Conservation (phyloP, 2,797 vertebrate species). For the Scolopax bukidnonensis region DNA sequence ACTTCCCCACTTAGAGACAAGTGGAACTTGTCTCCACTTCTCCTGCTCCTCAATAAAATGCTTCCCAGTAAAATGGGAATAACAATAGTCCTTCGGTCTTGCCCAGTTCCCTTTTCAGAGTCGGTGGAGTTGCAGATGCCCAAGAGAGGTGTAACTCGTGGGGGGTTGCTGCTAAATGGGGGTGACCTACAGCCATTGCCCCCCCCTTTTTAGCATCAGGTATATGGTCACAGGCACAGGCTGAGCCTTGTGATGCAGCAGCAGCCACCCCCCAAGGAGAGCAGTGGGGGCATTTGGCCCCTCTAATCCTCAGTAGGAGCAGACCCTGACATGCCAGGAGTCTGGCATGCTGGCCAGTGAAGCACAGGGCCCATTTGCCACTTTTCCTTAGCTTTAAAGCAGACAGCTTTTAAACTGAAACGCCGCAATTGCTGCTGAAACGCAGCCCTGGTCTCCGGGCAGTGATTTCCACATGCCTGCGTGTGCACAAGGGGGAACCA, state of each 20-base stretch:
- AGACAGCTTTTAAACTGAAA: neutral
- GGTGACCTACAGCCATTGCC: neutral
- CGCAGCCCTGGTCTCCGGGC: neutral
- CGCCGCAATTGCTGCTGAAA: neutral
- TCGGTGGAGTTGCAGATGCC: neutral
- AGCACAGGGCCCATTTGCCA: neutral
- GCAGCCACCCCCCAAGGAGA: neutral
- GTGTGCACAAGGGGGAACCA: neutral
- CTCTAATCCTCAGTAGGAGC: neutral
- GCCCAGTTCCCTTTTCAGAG: fast-evolving
- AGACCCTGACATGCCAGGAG: fast-evolving
- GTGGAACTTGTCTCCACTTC: neutral
- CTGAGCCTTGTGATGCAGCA: neutral
- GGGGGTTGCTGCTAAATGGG: fast-evolving
- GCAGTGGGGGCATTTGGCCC: fast-evolving
- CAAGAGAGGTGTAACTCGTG: fast-evolving
- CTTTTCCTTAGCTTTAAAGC: neutral
- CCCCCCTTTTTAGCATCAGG: fast-evolving
- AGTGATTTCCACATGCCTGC: slow-evolving; percentile 48
- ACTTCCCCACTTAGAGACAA: no score
- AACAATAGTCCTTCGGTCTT: fast-evolving
- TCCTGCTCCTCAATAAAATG: neutral
- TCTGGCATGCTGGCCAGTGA: neutral
- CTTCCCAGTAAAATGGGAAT: neutral
- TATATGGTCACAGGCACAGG: neutral